Evolutionary conservation across 2,797 vertebrate genomes (phyloP), one percentile per base, ranked within the genome.

Genomic region (Anomalospiza imberbis): DNA sequence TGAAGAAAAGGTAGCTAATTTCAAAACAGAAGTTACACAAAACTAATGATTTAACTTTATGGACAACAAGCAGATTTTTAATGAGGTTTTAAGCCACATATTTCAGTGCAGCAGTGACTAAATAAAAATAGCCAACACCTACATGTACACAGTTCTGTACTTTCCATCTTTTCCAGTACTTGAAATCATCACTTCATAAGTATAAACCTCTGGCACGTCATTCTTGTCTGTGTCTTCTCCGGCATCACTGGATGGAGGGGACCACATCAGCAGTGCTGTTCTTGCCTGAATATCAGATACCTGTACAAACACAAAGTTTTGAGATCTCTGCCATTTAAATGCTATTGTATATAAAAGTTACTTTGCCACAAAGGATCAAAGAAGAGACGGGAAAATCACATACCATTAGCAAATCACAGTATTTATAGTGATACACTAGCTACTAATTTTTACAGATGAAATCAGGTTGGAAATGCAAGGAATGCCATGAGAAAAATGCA

Each of bases 231-330:
- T 72, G 3, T 98, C 98, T 25, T 98, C 98, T 31, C 97, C 95
- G 32, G 97, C 95, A 40, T 98, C 95, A 76, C 89, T 98, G 92
- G 97, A 93, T 89, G 99, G 99, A 29, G 97, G 98, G 58, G 97
- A 98, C 99, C 99, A 99, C 78, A 96, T 98, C 66, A 99, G 98
- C 67, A 97, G 95, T 12, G 97, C 97, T 82, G 97, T 97, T 96
- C 98, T 98, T 96, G 99, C 98, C 96, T 99, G 98, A 94, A 99
- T 98, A 91, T 99, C 99, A 4, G 98, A 98, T 53, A 99, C 98
- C 99, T 99, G 88, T 10, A 92, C 79, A 94, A 97, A 96, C 9
- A 95, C 3, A 93, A 38, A 45, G 15, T 80, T 91, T 79, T 92
- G 81, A 95, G 70, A 79, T 13, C 62, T 96, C 88, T 68, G 71